Evolutionary conservation across 2,797 vertebrate genomes (phyloP).

Genomic region (Eulemur mongoz): DNA sequence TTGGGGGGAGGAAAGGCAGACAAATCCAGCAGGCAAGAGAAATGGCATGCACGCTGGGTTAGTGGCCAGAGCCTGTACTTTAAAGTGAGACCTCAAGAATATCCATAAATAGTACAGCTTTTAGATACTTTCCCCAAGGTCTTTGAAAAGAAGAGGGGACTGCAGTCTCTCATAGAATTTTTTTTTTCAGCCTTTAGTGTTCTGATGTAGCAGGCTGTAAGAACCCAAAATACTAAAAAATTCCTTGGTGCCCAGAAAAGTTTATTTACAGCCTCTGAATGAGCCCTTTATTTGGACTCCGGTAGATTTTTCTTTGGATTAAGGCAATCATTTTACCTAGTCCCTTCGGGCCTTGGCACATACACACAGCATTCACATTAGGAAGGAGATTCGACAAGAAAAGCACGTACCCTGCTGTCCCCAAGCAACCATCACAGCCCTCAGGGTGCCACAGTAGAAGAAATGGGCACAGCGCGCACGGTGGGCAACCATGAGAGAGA

Average conservation of each 20-base stretch:
- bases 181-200: neutral
- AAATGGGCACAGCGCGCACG: accelerated
- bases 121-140: neutral
- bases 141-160: neutral
- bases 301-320: neutral
- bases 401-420: neutral
- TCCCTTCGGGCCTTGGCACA: accelerated
- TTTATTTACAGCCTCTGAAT: constrained; percentile 4
- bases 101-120: neutral
- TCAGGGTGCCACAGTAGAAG: neutral
- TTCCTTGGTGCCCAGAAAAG: neutral
- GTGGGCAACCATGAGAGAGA: neutral
- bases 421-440: neutral
- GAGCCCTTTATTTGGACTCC: neutral
- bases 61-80: neutral
- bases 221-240: constrained; percentile 13
- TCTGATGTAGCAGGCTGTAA: neutral
- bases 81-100: neutral
- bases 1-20: neutral
- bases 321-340: neutral
- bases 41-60: accelerated
- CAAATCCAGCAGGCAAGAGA: neutral
- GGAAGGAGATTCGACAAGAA: neutral
- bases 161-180: neutral
- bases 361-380: neutral